phyloP scores from a whole-genome alignment of 1,140 invertebrate species.

The Delia radicum region DNA sequence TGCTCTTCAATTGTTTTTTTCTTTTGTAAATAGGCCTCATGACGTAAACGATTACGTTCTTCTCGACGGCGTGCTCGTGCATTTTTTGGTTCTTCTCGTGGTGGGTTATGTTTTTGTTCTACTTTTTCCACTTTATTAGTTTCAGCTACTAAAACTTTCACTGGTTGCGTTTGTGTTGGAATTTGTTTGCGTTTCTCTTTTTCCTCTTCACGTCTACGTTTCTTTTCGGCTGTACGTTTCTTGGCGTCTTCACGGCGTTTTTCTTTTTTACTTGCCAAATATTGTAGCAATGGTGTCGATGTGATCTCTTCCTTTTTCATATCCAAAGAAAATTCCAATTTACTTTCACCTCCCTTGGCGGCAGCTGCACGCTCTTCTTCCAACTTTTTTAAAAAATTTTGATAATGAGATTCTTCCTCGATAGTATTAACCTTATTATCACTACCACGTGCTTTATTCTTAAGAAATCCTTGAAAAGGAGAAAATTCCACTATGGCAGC shows the following conservation, averaged over 20 bases:
- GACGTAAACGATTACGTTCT: slow-evolving; percentile 43
- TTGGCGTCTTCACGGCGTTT: slow-evolving; percentile 73
- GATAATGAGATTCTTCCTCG: slow-evolving; percentile 80
- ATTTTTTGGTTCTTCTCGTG: slow-evolving; percentile 35
- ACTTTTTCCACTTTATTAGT: slow-evolving; percentile 3
- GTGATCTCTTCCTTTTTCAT: slow-evolving; percentile 58
- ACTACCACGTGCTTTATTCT: slow-evolving; percentile 69
- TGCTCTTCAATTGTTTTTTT: slow-evolving; percentile 41
- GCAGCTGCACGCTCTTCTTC: slow-evolving; percentile 63
- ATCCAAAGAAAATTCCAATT: slow-evolving; percentile 72
- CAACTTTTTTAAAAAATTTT: slow-evolving; percentile 77
- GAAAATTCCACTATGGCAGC: slow-evolving; percentile 93
- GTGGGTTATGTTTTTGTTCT: slow-evolving; percentile 29
- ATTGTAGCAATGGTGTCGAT: slow-evolving; percentile 88
- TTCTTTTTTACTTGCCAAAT: slow-evolving; percentile 76
- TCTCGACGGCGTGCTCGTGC: slow-evolving; percentile 41
- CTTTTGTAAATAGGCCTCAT: slow-evolving; percentile 44
- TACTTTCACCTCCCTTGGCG: slow-evolving; percentile 62
- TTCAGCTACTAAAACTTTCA: neutral
- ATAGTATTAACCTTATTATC: slow-evolving; percentile 87
- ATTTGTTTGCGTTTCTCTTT: slow-evolving; percentile 40
- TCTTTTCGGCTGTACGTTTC: slow-evolving; percentile 60
- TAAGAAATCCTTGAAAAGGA: slow-evolving; percentile 88
- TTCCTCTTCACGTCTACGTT: slow-evolving; percentile 54
- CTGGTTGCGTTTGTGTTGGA: slow-evolving; percentile 27